These are phyloP conservation scores for Polypterus senegalus DNA, from an alignment of 2,113 vertebrate species.

Conservation along the genomic window DNA sequence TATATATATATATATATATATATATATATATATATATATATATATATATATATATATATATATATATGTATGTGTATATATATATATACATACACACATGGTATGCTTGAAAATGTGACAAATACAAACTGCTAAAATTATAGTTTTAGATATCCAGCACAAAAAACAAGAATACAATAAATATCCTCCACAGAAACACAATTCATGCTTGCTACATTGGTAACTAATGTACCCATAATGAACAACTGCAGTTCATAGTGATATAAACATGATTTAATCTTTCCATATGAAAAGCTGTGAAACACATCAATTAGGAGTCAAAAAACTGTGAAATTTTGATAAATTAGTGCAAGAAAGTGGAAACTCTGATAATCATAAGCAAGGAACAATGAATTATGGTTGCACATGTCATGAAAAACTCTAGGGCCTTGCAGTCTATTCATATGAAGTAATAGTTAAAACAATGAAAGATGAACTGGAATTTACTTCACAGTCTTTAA, in stretches of 20 bases:
- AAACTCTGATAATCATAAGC: slow-evolving; percentile 20
- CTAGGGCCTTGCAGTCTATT: slow-evolving; percentile 1
- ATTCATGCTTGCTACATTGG: slow-evolving; percentile 7
- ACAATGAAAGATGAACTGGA: slow-evolving; percentile 22
- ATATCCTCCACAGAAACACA: slow-evolving; percentile 11
- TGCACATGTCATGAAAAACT: slow-evolving; percentile 5
- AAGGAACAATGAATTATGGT: slow-evolving; percentile 8
- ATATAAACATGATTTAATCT: slow-evolving; percentile 16
- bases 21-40: too few relatives aligned
- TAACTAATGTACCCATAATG: background rate
- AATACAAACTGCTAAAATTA: too few relatives aligned
- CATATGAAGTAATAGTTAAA: slow-evolving; percentile 11
- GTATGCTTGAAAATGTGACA: too few relatives aligned
- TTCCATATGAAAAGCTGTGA: slow-evolving; percentile 14
- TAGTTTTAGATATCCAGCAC: too few relatives aligned
- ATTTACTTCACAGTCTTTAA: slow-evolving; percentile 7
- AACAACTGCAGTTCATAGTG: slow-evolving; percentile 9
- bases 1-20: too few relatives aligned
- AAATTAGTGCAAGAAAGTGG: slow-evolving; percentile 23
- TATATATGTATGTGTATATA: too few relatives aligned
- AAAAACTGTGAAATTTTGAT: slow-evolving; percentile 23
- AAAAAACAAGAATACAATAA: background rate
- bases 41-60: too few relatives aligned
- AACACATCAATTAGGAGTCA: slow-evolving; percentile 8
- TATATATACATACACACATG: too few relatives aligned